Evolutionary conservation across 2,113 vertebrate species (phyloP).

Genomic region (Sceloporus undulatus): DNA sequence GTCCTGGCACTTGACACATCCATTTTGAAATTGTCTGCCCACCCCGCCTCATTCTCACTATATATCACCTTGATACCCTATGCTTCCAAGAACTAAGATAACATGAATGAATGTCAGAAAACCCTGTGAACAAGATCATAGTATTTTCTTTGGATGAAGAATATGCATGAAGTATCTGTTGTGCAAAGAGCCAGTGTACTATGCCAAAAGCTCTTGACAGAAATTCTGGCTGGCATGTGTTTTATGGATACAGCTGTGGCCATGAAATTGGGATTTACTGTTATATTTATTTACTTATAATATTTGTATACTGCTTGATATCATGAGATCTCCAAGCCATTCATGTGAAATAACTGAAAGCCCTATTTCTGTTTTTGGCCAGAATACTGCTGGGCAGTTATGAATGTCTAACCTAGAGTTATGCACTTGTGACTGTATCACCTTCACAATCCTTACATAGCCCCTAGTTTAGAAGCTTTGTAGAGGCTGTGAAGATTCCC

Average conservation of each 20-base stretch:
- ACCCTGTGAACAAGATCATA: background rate
- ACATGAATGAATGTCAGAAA: conserved; percentile 10
- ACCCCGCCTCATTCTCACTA: background rate
- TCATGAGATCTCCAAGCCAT: background rate
- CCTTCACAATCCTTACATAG: too few relatives aligned
- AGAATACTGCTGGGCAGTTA: too few relatives aligned
- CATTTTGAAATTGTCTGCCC: background rate
- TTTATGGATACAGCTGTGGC: background rate
- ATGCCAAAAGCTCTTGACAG: background rate
- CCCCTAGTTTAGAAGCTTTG: too few relatives aligned
- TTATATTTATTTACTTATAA: too few relatives aligned
- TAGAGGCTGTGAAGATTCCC: too few relatives aligned
- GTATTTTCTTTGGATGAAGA: background rate
- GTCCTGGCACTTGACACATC: background rate
- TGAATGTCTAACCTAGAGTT: too few relatives aligned
- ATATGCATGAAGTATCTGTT: conserved; percentile 1
- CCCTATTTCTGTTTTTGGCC: too few relatives aligned
- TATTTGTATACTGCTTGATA: background rate
- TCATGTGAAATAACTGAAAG: too few relatives aligned
- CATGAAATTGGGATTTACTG: background rate
- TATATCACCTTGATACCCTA: background rate
- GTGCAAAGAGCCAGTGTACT: background rate
- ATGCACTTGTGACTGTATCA: too few relatives aligned
- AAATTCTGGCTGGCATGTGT: background rate
- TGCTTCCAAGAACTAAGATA: background rate